Evolutionary conservation across 1,140 invertebrate species (phyloP), one percentile per base, ranked within the genome.

Genomic region (Leptopilina boulardi): DNA sequence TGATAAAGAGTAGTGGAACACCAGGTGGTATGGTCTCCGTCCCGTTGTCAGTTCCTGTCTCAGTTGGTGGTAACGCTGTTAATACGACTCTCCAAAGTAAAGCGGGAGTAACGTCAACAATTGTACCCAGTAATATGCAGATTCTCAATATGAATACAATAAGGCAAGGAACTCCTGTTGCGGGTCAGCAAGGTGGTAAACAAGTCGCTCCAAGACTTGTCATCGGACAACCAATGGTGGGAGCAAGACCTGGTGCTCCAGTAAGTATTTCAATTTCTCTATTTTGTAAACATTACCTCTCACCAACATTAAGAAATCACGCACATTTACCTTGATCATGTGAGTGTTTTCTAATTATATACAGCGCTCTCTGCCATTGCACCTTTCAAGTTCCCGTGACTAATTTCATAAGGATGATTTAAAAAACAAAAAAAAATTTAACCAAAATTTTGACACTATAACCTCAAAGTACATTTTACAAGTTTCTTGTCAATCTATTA

Each of bases 141-240:
- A 96, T 98, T 86, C 92, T 98, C 71, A 97, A 97, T 92, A 91
- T 94, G 41, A 94, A 94, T 88, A 85, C 92, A 4, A 94, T 97
- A 91, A 92, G 96, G 80, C 94, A 95, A 41, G 93, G 92, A 72
- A 92, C 94, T 56, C 94, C 95, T 23, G 89, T 92, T 75, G 93
- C 93, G n/a, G 93, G 93, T 76, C 94, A 95, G 85, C 97, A 96
- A 87, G 94, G 93, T 66, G 94, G 93, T 75, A 93, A 94, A 81
- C 92, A 93, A 76, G 93, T 95, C 42, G 93, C 95, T 26, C 93
- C 95, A 15, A 93, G 96, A 78, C 94, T 97, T 77, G 95, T 97
- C 78, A 94, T 96, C 83, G 94, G 94, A 80, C 93, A 94, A 85
- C 96, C 97, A 87, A 94, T 97, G 91, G 94, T 97, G 80, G 95